Conservation (phyloP, 2,888 invertebrate genomes). For the Daptonema setosum region DNA sequence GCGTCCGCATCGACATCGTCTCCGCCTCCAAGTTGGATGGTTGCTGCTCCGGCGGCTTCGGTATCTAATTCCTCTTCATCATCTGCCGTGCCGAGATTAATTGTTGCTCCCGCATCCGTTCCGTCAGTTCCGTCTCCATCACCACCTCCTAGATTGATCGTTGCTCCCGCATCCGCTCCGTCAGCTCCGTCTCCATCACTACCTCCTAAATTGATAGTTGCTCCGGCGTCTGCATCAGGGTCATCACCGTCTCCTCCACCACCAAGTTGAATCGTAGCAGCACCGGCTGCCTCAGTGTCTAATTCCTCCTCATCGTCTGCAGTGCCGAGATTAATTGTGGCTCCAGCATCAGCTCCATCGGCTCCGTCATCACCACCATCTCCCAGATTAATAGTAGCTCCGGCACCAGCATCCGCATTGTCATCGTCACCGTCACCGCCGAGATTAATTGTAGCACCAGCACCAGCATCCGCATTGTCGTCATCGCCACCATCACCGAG, state of each 20-base stretch:
- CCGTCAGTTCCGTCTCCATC: not conserved
- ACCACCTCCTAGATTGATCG: no score
- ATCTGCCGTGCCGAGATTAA: not conserved
- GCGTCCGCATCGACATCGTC: slow-evolving; percentile 13
- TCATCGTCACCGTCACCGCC: slow-evolving; percentile 17
- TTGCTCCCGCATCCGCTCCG: no score
- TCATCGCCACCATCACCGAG: not conserved
- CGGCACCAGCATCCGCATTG: slow-evolving; percentile 6
- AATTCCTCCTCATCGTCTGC: slow-evolving; percentile 15
- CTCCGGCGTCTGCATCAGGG: no score
- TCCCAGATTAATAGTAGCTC: slow-evolving; percentile 12
- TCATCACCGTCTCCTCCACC: no score
- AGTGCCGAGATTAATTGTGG: no score
- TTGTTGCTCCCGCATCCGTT: slow-evolving; percentile 7
- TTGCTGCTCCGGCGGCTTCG: slow-evolving; percentile 11
- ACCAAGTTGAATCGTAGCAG: no score
- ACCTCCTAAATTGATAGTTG: no score
- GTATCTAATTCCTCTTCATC: not conserved
- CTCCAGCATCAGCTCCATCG: no score
- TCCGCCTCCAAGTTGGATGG: slow-evolving; percentile 14
- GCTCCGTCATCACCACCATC: slow-evolving; percentile 9
- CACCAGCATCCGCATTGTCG: not conserved
- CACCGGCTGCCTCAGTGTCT: not conserved
- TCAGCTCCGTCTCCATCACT: slow-evolving; percentile 16
- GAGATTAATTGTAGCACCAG: slow-evolving; percentile 12